These are phyloP conservation scores for Ostrea denselamellosa DNA, from an alignment of 1,140 invertebrate species.

Conservation along the genomic window DNA sequence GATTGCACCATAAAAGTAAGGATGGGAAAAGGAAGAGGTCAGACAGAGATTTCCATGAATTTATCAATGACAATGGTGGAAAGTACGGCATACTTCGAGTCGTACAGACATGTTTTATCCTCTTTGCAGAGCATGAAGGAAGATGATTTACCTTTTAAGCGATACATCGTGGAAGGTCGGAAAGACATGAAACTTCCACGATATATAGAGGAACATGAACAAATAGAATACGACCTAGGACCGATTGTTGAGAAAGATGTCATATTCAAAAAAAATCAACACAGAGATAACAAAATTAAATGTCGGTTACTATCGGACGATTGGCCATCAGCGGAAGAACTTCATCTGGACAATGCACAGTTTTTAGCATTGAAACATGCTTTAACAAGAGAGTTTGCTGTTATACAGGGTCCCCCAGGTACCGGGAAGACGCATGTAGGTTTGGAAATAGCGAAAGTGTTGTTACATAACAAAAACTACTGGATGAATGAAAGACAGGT, in stretches of 20 bases:
- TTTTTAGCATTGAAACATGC: conserved; percentile 78
- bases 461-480: conserved; percentile 71
- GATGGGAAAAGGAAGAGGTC: conserved; percentile 57
- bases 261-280: background rate
- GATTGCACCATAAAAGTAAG: conserved; percentile 55
- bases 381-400: conserved; percentile 80
- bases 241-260: background rate
- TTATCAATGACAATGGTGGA: conserved; percentile 75
- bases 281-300: conserved; percentile 34
- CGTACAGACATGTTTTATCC: conserved; percentile 79
- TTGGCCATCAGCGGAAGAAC: conserved; percentile 68
- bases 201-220: conserved; percentile 55
- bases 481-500: conserved; percentile 76
- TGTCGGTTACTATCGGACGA: conserved; percentile 45
- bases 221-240: background rate
- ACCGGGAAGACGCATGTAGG: conserved; percentile 77
- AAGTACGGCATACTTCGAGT: conserved; percentile 80
- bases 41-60: conserved; percentile 72
- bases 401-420: conserved; percentile 85
- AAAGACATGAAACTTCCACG: conserved; percentile 58
- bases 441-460: conserved; percentile 74
- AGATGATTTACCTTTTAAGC: conserved; percentile 74
- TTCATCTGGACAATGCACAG: conserved; percentile 79
- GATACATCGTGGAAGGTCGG: conserved; percentile 70
- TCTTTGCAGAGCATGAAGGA: conserved; percentile 75